Base-by-base conservation (phyloP, 2,888 invertebrate species). In the Sisyra terminalis region DNA sequence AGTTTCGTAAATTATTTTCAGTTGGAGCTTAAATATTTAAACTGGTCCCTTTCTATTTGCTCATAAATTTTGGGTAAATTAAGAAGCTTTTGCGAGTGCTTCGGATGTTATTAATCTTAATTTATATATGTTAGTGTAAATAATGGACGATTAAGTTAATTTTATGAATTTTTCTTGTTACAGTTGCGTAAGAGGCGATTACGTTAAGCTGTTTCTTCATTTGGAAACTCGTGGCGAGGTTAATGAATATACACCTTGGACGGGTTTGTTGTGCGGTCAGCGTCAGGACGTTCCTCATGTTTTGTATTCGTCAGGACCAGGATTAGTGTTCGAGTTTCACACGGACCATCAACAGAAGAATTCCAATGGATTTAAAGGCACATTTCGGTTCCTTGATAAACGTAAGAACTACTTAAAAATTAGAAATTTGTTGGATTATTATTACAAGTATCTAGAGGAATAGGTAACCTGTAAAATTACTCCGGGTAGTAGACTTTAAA, bases 201-300 rank as follows among this genome's bases (percentile, higher is more conserved):
- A 76, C 61, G 61, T 86, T 50, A 82, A 84, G 61, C 71, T 85
- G 44, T 86, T 81, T 63, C 69, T 77, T 41, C 82, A 85, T 53
- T 69, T 85, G 48, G 81, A 82, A 42, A 69, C 70, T 46, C 74
- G 73, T 1, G 69, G 67, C 31, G 70, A 70, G 17, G 75, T 86
- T 54, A 83, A 78, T 60, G 84, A 85, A 61, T 72, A 78, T 46
- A 81, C 82, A 3, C 76, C 75, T 9, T 81, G 81, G 76, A 77
- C 81, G 38, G 70, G 73, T 34, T 66, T 78, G 47, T 67, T 85
- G 34, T 86, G 86, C 53, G 85, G 85, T 7, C 65, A 69, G 49
- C 61, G 75, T 52, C 66, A 69, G 10, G 77, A 81, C 52, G 71
- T 78, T 37, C 82, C 83, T 24, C 73, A 75, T 46, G 73, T 78